Evolutionary conservation across 2,797 vertebrate genomes (phyloP).

Genomic region (Chelon auratus): DNA sequence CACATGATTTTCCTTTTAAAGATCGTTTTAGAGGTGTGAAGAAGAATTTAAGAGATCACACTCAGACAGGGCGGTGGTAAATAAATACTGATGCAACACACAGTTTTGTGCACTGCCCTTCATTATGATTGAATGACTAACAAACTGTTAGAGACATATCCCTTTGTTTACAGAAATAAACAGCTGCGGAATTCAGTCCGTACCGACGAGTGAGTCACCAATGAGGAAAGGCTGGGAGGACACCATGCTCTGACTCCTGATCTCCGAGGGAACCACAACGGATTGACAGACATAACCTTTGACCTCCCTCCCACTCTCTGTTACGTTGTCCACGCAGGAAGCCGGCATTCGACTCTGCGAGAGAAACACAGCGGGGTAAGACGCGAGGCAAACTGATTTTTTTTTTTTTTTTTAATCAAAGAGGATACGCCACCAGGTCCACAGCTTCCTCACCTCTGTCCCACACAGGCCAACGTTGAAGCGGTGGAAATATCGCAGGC

Average conservation of each 20-base stretch:
- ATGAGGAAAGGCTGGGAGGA: constrained; percentile 93
- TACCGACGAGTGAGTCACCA: constrained; percentile 90
- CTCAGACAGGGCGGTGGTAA: neutral
- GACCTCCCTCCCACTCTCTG: constrained; percentile 83
- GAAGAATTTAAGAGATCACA: neutral
- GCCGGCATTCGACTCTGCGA: constrained; percentile 85
- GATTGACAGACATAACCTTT: constrained; percentile 92
- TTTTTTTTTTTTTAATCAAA: neutral
- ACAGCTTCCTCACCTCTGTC: constrained; percentile 84
- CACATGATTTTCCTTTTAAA: neutral
- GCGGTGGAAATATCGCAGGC: constrained; percentile 90
- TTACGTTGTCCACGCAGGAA: constrained; percentile 90
- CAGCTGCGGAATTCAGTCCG: constrained; percentile 14
- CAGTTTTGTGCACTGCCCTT: neutral
- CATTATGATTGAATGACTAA: neutral
- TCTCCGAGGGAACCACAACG: constrained; percentile 89
- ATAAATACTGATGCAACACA: neutral
- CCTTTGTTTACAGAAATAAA: neutral
- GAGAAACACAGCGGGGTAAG: constrained; percentile 10
- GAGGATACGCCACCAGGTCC: neutral
- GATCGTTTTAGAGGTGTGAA: neutral
- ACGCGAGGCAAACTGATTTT: neutral
- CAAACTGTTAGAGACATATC: neutral
- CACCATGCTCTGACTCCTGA: constrained; percentile 87
- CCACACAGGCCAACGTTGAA: constrained; percentile 93